Conservation (phyloP, 1,140 invertebrate species). For the Dendroctonus ponderosae region DNA sequence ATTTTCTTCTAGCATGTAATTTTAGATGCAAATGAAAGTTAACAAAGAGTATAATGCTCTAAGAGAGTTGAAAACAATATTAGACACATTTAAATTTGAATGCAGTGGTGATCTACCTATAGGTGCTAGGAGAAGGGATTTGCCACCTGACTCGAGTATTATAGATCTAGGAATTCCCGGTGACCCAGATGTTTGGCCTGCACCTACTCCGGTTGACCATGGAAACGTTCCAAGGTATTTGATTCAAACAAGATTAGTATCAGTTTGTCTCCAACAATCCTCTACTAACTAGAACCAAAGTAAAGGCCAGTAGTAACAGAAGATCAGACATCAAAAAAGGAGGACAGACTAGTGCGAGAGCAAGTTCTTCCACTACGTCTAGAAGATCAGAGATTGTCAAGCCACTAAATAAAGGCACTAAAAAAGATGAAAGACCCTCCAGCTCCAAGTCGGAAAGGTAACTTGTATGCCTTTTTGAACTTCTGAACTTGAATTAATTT, state of each 20-base stretch:
- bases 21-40: constrained; percentile 85
- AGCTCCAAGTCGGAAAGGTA: constrained; percentile 46
- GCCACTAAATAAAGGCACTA: constrained; percentile 31
- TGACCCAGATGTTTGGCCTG: constrained; percentile 89
- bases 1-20: constrained; percentile 8
- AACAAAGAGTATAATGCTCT: constrained; percentile 87
- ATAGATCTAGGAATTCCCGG: constrained; percentile 68
- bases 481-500: background rate
- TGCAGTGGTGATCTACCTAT: constrained; percentile 45
- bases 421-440: constrained; percentile 48
- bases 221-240: constrained; percentile 41
- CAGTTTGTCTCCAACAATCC: background rate
- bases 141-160: constrained; percentile 1
- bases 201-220: constrained; percentile 79
- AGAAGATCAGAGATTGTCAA: constrained; percentile 38
- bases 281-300: constrained; percentile 35
- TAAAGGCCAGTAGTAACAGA: constrained; percentile 38
- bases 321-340: constrained; percentile 43
- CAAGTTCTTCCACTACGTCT: constrained; percentile 39
- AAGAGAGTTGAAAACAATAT: constrained; percentile 73
- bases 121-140: constrained; percentile 42
- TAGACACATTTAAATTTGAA: constrained; percentile 51
- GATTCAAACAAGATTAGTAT: constrained; percentile 10
- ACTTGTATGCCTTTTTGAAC: background rate
- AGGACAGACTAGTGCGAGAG: constrained; percentile 34